phyloP scores from a whole-genome alignment of 2,113 vertebrate genomes.

The Hemicordylus capensis region DNA sequence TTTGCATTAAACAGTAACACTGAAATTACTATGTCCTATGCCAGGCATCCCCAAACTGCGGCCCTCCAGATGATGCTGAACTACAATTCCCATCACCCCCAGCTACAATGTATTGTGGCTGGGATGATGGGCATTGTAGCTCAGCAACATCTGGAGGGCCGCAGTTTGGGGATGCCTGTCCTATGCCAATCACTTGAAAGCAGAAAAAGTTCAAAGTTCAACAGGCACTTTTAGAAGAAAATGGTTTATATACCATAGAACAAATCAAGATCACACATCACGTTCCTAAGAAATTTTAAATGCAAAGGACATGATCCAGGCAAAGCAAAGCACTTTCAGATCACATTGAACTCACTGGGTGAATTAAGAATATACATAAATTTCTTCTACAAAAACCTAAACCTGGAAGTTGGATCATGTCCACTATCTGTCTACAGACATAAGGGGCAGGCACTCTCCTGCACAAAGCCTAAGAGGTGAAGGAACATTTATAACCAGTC shows the following conservation, averaged over 20 bases:
- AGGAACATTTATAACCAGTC: constrained; percentile 10
- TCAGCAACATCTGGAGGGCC: no score
- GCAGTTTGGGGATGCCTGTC: no score
- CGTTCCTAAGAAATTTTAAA: constrained; percentile 23
- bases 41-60: no score
- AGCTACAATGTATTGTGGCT: no score
- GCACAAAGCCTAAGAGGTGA: accelerated
- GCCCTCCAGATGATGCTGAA: no score
- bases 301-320: constrained; percentile 6
- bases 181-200: not conserved
- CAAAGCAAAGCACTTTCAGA: not conserved
- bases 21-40: no score
- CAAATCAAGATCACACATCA: constrained; percentile 27
- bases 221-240: not conserved
- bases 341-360: not conserved
- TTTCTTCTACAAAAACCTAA: not conserved
- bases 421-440: constrained; percentile 16
- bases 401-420: not conserved
- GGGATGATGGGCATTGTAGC: no score
- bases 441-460: constrained; percentile 19
- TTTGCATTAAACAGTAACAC: not conserved
- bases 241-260: constrained; percentile 39
- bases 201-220: constrained; percentile 9
- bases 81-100: no score
- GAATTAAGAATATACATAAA: not conserved